These are phyloP conservation scores for Choristoneura fumiferana DNA, from an alignment of 1,140 invertebrate species.

Conservation along the genomic window DNA sequence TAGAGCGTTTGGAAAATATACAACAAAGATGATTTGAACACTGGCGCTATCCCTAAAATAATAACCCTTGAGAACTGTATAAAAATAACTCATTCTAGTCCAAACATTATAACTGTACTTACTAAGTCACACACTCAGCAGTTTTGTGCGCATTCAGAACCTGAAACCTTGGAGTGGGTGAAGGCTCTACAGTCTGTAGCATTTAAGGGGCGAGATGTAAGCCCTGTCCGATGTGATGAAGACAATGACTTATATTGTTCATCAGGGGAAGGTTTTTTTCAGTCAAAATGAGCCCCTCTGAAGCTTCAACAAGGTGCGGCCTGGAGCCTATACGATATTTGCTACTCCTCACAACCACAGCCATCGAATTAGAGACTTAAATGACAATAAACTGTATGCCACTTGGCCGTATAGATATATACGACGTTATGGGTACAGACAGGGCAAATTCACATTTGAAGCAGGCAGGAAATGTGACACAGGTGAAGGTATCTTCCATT, in stretches of 20 bases:
- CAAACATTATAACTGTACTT: conserved; percentile 82
- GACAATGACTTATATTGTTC: conserved; percentile 93
- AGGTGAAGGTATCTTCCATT: conserved; percentile 90
- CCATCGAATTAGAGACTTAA: conserved; percentile 86
- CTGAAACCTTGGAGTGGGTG: conserved; percentile 88
- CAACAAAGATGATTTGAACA: conserved; percentile 83
- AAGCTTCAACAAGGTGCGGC: conserved; percentile 86
- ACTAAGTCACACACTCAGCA: conserved; percentile 86
- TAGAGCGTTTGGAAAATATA: conserved; percentile 90
- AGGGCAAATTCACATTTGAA: conserved; percentile 92
- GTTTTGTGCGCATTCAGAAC: conserved; percentile 84
- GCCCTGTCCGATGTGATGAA: conserved; percentile 85
- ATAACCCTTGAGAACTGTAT: conserved; percentile 91
- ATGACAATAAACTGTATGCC: conserved; percentile 82
- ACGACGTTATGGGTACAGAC: conserved; percentile 88
- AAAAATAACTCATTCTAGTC: conserved; percentile 86
- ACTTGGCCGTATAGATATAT: conserved; percentile 94
- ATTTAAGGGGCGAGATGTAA: conserved; percentile 84
- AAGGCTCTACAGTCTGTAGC: conserved; percentile 88
- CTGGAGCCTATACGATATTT: conserved; percentile 86
- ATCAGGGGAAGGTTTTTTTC: conserved; percentile 88
- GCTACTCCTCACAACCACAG: conserved; percentile 84
- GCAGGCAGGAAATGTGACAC: conserved; percentile 93
- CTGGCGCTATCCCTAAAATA: conserved; percentile 84
- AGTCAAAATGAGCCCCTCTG: conserved; percentile 87